Base-by-base conservation (phyloP, 2,113 vertebrate genomes). In the Falcunculus frontatus region DNA sequence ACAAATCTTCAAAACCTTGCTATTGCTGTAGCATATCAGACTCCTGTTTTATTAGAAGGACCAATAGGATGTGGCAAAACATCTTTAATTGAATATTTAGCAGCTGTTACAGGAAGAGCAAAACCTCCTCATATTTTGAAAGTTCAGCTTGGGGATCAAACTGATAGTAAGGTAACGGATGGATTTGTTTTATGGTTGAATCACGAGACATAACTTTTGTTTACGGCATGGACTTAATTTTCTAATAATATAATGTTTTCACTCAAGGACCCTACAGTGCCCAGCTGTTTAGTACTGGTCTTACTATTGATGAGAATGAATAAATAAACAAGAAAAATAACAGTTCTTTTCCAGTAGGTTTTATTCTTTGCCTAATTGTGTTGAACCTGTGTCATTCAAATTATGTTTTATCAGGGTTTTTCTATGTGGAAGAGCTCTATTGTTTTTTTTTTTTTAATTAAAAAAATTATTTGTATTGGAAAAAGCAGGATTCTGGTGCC, bases 91-190 rank as follows among this genome's bases (percentile, higher is more conserved):
- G 99, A 99, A 81, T 97, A 98, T 84, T 97, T 99, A 97, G 99
- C 99, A 33, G 95, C 98, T 32, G 75, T 98, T 75, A 99, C 99
- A 5, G 99, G 99, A 91, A 99, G 99, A 90, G 94, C 70, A 13
- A 99, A 98, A 82, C 96, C 98, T 8, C 98, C 99, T 80, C 98
- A 99, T 49, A 98, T 99, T 91, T 98, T 99, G 29, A 99, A 99
- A 97, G 98, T 99, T 72, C 99, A 99, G 47, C 99, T 99, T 52
- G 99, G 99, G 49, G 99, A 99, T 98, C 99, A 99, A 85, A 99
- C 99, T 9, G 99, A 99, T 93, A 99, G 99, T 97, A 99, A 99
- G 99, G 99, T 99, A 98, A 97, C 41, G 11, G 50, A 73, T 80
- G 32, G 60, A 59, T 41, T 75, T 88, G 16, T 57, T 83, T 79